Base-by-base conservation (phyloP, 1,140 invertebrate genomes). In the Drosophila bocqueti region DNA sequence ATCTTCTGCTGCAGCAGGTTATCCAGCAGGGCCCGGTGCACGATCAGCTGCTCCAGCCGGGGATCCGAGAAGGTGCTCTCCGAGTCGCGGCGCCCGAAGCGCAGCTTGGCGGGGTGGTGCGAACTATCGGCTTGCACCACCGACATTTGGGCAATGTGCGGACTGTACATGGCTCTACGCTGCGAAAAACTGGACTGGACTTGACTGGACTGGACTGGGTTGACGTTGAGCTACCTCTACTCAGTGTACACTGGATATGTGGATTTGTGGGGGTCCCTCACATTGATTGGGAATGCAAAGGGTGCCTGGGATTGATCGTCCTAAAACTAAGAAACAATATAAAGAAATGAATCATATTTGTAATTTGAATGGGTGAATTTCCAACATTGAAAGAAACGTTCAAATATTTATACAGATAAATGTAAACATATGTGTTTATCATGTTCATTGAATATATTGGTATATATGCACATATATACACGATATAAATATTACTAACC, bases 1-100 rank as follows among this genome's bases (percentile, higher is more conserved):
- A n/a, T 15, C 55, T 87, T 86, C 67, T 86, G 83, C 40, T 73
- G 47, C 13, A 83, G 40, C 40, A 86, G 31, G 24, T 87, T 71
- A 40, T 86, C 71, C 43, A 86, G 31, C 26, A 79, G 18, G 5
- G 76, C 68, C 6, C 58, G 81, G 18, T 76, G 64, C 4, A 86
- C 83, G 18, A 87, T 60, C 55, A 86, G 34, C 15, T 89, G 84
- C 29, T 87, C 83, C 11, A 83, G 18, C 0, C 68, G 67, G 2
- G 73, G 83, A 46, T 83, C 64, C 49, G 80, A 46, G n/a, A 38
- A 54, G n/a, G n/a, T 43, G 10, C 1, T n/a, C 7, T 69, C 67
- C 7, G 62, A 45, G 6, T 49, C 31, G 11, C 31, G 38, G 31
- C 67, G 63, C 2, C 50, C 63, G 15, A 67, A 71, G 6, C 67